These are phyloP conservation scores for Poeciliopsis presidionis DNA, from an alignment of 2,797 vertebrate species.

Conservation along the genomic window DNA sequence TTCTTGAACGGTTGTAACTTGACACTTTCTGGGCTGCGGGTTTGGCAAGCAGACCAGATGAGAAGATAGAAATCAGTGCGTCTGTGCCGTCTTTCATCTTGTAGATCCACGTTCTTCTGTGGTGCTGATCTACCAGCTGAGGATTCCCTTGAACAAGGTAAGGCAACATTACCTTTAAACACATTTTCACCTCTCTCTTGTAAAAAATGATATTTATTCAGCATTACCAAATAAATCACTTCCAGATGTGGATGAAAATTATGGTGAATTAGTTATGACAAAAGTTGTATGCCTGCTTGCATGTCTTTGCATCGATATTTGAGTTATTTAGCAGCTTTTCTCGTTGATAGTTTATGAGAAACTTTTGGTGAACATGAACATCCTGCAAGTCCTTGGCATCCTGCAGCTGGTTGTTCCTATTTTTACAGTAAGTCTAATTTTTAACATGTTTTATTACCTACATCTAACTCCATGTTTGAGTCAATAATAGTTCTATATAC, in stretches of 20 bases:
- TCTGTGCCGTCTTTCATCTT: constrained; percentile 32
- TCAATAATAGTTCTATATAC: not conserved
- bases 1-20: constrained; percentile 59
- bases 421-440: constrained; percentile 67
- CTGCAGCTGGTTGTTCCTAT: constrained; percentile 65
- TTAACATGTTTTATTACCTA: not conserved
- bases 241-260: not conserved
- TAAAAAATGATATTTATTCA: not conserved
- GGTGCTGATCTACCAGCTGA: constrained; percentile 7
- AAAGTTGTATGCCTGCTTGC: not conserved
- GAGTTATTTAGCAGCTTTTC: not conserved
- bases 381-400: constrained; percentile 64
- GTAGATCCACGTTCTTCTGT: constrained; percentile 33
- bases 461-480: not conserved
- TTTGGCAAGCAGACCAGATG: constrained; percentile 32
- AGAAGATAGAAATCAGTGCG: constrained; percentile 52
- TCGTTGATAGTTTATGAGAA: constrained; percentile 23
- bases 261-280: not conserved
- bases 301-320: not conserved
- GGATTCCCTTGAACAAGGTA: constrained; percentile 46
- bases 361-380: constrained; percentile 65
- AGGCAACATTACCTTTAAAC: not conserved
- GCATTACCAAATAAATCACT: not conserved
- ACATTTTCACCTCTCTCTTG: constrained; percentile 5
- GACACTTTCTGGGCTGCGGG: constrained; percentile 61